phyloP scores from a whole-genome alignment of 2,113 vertebrate genomes.

The Gavia stellata region DNA sequence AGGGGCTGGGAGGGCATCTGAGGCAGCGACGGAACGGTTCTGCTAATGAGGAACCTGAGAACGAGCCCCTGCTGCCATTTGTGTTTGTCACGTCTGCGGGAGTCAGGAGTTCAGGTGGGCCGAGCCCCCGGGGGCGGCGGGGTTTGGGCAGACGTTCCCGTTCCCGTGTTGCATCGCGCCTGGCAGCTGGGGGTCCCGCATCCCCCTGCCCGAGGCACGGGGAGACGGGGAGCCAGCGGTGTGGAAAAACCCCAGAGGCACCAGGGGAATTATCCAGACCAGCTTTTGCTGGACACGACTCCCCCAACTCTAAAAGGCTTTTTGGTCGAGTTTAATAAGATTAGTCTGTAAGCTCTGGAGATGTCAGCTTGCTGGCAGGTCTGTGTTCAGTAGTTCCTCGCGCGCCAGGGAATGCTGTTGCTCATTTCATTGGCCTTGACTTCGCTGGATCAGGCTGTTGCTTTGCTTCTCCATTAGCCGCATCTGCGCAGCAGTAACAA shows the following conservation, averaged over 20 bases:
- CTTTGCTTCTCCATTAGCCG: neutral
- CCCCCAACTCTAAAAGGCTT: constrained; percentile 19
- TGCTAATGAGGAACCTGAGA: neutral
- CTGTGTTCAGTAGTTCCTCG: neutral
- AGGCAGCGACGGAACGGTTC: neutral
- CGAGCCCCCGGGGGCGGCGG: fast-evolving
- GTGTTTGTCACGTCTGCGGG: fast-evolving
- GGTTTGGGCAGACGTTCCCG: neutral
- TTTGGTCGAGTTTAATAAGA: constrained; percentile 26
- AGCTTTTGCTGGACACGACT: neutral
- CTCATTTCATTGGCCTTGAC: constrained; percentile 5
- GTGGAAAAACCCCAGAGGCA: neutral
- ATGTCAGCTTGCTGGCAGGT: constrained; percentile 47
- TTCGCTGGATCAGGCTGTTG: neutral
- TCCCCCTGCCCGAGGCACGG: fast-evolving
- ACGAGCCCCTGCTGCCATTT: fast-evolving
- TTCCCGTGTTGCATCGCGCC: fast-evolving
- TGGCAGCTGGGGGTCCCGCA: neutral
- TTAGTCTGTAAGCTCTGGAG: constrained; percentile 2
- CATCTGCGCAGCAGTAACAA: neutral
- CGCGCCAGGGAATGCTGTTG: constrained; percentile 35
- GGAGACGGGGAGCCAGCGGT: neutral
- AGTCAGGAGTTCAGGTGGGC: too few relatives aligned
- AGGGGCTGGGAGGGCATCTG: neutral
- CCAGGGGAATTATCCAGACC: neutral